Evolutionary conservation across 2,888 invertebrate species (phyloP).

Genomic region (Apamea epomidion): DNA sequence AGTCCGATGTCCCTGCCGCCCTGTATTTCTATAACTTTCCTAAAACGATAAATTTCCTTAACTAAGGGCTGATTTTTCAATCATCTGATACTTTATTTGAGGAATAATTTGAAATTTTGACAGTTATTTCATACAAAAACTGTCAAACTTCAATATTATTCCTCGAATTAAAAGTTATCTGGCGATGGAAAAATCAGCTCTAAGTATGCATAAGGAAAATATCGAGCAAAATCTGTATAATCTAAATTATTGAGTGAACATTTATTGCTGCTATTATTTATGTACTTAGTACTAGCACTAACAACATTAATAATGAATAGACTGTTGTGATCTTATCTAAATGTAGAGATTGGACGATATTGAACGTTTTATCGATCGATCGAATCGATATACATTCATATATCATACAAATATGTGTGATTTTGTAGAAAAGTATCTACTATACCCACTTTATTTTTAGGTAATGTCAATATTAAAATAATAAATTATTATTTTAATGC

Average conservation of each 20-base stretch:
- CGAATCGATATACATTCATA: background rate
- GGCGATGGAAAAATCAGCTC: too few species aligned
- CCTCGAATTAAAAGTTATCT: too few species aligned
- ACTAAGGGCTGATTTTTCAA: background rate
- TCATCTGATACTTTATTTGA: too few species aligned
- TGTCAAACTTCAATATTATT: too few species aligned
- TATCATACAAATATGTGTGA: background rate
- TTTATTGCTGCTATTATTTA: slow-evolving; percentile 44
- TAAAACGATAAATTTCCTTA: slow-evolving; percentile 4
- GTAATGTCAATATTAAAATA: background rate
- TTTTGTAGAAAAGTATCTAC: background rate
- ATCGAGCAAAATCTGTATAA: slow-evolving; percentile 36
- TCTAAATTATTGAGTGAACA: slow-evolving; percentile 38
- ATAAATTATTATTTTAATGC: background rate
- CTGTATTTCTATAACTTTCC: slow-evolving; percentile 2
- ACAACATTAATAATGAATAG: slow-evolving; percentile 36
- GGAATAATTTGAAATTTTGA: too few species aligned
- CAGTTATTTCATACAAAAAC: too few species aligned
- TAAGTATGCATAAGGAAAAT: slow-evolving; percentile 47
- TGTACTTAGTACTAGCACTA: slow-evolving; percentile 16
- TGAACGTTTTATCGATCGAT: background rate
- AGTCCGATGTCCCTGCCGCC: too few species aligned
- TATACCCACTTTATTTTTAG: background rate
- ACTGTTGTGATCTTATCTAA: slow-evolving; percentile 47
- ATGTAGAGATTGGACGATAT: slow-evolving; percentile 30